Conservation (phyloP, 2,888 invertebrate species). For the Lasioglossum morio region DNA sequence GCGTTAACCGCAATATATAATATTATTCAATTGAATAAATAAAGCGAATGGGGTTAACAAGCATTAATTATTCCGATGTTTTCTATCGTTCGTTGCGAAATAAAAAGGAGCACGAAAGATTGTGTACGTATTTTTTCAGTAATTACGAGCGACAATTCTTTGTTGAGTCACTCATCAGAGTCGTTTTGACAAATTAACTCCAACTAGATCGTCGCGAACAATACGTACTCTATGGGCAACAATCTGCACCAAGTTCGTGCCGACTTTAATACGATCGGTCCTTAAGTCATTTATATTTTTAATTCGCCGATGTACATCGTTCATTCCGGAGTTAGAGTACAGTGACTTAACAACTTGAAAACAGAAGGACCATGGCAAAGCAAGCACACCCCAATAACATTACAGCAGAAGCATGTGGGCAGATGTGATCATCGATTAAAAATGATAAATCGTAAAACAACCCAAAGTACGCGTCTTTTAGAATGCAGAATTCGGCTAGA, state of each 20-base stretch:
- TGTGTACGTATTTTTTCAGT: conserved; percentile 25
- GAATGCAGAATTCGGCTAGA: conserved; percentile 4
- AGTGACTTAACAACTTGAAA: conserved; percentile 42
- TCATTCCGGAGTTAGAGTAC: conserved; percentile 14
- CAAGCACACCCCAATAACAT: conserved; percentile 41
- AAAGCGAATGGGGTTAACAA: conserved; percentile 27
- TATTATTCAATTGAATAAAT: conserved; percentile 13
- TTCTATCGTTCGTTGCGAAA: not conserved
- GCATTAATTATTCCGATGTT: not conserved
- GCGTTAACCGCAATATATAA: not conserved
- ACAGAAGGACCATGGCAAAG: conserved; percentile 39
- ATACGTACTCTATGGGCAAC: conserved; percentile 48
- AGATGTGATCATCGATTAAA: conserved; percentile 50
- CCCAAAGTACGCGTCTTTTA: conserved; percentile 19
- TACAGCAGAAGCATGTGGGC: conserved; percentile 41
- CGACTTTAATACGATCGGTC: conserved; percentile 27
- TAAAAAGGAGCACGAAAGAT: not conserved
- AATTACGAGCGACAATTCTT: conserved; percentile 35
- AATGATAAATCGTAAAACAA: conserved; percentile 36
- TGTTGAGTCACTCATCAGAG: conserved; percentile 45
- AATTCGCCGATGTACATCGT: conserved; percentile 35
- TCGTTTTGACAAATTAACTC: conserved; percentile 46
- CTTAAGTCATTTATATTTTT: conserved; percentile 47
- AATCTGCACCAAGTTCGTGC: conserved; percentile 36
- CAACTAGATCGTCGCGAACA: conserved; percentile 40